Conservation (phyloP, 2,113 vertebrate species). For the Eudyptes chrysolophus region DNA sequence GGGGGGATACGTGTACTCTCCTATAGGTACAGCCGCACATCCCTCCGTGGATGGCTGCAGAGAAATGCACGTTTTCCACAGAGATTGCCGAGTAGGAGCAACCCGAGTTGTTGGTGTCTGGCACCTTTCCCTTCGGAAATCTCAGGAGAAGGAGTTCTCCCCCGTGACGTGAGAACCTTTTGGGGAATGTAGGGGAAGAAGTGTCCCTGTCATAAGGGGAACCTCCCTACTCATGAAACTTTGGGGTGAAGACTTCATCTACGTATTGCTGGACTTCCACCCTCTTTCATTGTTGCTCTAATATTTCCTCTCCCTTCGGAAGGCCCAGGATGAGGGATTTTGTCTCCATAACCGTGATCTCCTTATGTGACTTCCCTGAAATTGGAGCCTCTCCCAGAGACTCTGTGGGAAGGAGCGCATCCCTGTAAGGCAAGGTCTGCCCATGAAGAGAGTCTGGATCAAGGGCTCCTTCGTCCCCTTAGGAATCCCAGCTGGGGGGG, state of each 20-base stretch:
- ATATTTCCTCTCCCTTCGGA: background rate
- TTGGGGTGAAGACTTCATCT: background rate
- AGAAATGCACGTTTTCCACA: rapidly evolving
- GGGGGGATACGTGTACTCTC: no score
- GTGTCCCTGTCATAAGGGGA: background rate
- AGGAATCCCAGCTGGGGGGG: background rate
- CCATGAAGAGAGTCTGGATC: background rate
- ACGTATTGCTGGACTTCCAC: rapidly evolving
- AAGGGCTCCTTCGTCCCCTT: background rate
- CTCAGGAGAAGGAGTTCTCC: background rate
- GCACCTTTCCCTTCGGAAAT: background rate
- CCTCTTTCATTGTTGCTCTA: rapidly evolving
- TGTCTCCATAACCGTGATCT: rapidly evolving
- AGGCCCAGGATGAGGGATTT: rapidly evolving
- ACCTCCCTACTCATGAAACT: rapidly evolving
- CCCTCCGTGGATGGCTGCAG: rapidly evolving
- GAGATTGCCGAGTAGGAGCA: background rate
- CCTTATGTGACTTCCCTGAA: background rate
- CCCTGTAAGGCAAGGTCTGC: background rate
- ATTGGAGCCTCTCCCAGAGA: background rate
- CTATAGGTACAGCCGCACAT: background rate
- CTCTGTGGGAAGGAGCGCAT: background rate
- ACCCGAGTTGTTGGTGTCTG: background rate
- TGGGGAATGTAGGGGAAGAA: background rate
- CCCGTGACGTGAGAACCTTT: rapidly evolving